Percentiles rank a stretch among this genome's conserved stretches.
phyloP scores from a whole-genome alignment of 2,113 vertebrate genomes.

The Eudorcas thomsonii region DNA sequence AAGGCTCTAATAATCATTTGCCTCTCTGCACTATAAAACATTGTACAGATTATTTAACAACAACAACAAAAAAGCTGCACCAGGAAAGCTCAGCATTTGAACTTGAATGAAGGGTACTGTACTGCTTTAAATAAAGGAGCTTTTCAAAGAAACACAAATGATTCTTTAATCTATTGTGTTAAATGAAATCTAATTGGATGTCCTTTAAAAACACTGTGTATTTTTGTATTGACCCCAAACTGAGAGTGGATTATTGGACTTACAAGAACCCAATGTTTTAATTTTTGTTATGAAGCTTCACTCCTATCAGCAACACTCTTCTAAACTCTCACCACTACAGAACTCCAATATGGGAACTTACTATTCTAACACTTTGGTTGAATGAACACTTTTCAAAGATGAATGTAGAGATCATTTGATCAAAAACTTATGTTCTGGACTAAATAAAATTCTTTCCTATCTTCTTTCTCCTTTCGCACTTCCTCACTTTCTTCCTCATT shows the following conservation, averaged over 20 bases:
- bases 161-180: neutral
- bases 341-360: neutral
- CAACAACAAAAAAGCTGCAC: neutral
- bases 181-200: neutral
- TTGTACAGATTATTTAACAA: conserved; percentile 17
- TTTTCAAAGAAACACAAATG: conserved; percentile 26
- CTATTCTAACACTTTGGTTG: neutral
- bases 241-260: neutral
- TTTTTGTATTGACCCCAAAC: neutral
- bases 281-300: neutral
- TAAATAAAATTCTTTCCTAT: neutral
- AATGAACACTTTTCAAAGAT: neutral
- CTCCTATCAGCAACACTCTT: neutral
- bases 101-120: conserved; percentile 19
- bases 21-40: neutral
- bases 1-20: neutral
- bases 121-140: conserved; percentile 34
- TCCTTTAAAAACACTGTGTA: neutral
- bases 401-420: neutral
- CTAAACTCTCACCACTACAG: neutral
- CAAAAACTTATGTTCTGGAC: neutral
- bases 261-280: neutral
- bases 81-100: neutral
- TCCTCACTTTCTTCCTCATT: neutral
- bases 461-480: neutral